Conservation (phyloP, 2,113 vertebrate species). For the Brachypodius melanocephalos region DNA sequence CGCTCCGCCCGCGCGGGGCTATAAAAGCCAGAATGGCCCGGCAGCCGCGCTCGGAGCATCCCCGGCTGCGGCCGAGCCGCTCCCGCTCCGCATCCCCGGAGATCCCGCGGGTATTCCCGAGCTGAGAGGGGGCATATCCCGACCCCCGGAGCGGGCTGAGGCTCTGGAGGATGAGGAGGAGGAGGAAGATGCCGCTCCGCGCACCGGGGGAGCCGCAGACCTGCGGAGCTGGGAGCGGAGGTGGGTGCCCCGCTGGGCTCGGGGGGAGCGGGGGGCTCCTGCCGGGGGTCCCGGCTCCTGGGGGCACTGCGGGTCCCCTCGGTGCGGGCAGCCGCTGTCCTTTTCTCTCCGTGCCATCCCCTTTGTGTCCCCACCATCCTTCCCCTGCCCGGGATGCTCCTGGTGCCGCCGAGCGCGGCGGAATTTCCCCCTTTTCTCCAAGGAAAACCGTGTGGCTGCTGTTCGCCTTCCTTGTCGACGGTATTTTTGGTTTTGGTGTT, state of each 20-base stretch:
- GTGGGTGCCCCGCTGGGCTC: not conserved
- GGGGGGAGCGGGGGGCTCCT: not conserved
- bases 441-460: accelerated
- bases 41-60: not conserved
- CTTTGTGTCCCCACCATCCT: not conserved
- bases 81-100: not conserved
- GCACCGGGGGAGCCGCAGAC: not conserved
- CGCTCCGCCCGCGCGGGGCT: not conserved
- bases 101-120: not conserved
- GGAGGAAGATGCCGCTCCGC: not conserved
- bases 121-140: accelerated
- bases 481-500: not conserved
- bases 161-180: not conserved
- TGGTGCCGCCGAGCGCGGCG: not conserved
- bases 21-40: constrained; percentile 28
- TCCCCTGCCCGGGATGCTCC: not conserved
- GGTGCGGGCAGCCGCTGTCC: not conserved
- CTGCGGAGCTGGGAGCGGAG: not conserved
- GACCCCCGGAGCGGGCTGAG: not conserved
- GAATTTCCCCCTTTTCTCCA: accelerated
- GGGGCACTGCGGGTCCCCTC: not conserved
- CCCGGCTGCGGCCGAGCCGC: accelerated
- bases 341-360: not conserved
- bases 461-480: accelerated
- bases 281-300: not conserved